phyloP scores from a whole-genome alignment of 1,140 invertebrate genomes.

The Microplitis demolitor region DNA sequence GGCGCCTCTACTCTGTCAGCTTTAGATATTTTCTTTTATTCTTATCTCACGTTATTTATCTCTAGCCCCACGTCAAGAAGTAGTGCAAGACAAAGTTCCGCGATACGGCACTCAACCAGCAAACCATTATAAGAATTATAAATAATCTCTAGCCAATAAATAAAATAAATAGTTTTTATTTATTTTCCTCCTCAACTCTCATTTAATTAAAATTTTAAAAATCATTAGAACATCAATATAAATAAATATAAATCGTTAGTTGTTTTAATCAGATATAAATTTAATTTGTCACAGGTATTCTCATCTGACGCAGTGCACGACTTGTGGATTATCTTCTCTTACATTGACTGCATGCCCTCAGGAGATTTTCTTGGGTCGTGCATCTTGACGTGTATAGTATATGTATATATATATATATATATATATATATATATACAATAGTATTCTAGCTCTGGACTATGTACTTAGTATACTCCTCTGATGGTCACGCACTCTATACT shows the following conservation, averaged over 20 bases:
- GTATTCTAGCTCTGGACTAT: too few relatives aligned
- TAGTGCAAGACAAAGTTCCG: constrained; percentile 22
- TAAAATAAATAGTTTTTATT: neutral
- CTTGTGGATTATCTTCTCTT: constrained; percentile 6
- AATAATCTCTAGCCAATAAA: too few relatives aligned
- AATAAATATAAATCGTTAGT: too few relatives aligned
- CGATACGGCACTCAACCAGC: constrained; percentile 12
- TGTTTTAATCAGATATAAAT: constrained; percentile 27
- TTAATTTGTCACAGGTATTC: constrained; percentile 23
- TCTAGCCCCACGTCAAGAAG: constrained; percentile 20
- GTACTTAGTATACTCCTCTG: neutral
- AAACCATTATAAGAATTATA: too few relatives aligned
- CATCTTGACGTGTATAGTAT: neutral
- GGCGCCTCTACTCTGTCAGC: constrained; percentile 15
- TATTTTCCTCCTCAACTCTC: neutral
- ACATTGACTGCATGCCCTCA: constrained; percentile 3
- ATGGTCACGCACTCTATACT: constrained; percentile 12
- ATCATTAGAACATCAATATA: too few relatives aligned
- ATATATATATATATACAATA: too few relatives aligned
- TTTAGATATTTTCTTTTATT: constrained; percentile 13
- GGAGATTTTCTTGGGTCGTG: neutral
- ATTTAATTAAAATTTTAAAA: too few relatives aligned
- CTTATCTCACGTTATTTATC: constrained; percentile 33
- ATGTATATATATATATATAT: too few relatives aligned
- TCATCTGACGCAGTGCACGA: neutral